Conservation (phyloP, 2,888 invertebrate genomes). For the Dolichopus griseipennis region DNA sequence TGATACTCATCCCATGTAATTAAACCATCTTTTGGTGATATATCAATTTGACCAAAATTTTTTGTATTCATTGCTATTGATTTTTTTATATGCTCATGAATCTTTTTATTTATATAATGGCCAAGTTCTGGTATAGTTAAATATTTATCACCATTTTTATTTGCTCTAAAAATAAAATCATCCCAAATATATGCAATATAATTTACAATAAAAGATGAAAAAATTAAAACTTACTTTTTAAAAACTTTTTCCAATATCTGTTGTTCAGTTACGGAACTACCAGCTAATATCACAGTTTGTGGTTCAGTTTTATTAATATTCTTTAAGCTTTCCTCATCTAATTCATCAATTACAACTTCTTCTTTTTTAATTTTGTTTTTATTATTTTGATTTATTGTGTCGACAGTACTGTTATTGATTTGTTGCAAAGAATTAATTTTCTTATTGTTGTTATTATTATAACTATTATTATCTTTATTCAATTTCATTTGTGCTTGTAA, state of each 20-base stretch:
- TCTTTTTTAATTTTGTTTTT: background rate
- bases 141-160: conserved; percentile 49
- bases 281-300: conserved; percentile 46
- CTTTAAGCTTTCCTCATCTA: background rate
- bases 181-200: background rate
- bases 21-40: conserved; percentile 51
- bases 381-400: background rate
- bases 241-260: conserved; percentile 44
- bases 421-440: background rate
- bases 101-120: conserved; percentile 57
- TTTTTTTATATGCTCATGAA: conserved; percentile 58
- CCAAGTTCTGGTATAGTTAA: conserved; percentile 55
- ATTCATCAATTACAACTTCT: background rate
- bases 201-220: background rate
- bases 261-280: conserved; percentile 44
- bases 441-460: background rate
- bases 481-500: background rate
- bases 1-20: conserved; percentile 77
- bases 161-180: conserved; percentile 47
- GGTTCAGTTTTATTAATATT: conserved; percentile 31
- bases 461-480: background rate
- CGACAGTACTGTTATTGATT: background rate
- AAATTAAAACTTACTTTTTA: conserved; percentile 42
- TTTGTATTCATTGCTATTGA: conserved; percentile 59
- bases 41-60: conserved; percentile 57